Percentiles rank a stretch among this genome's conserved stretches.
phyloP scores from a whole-genome alignment of 2,113 vertebrate genomes.

The Atlantisia rogersi region DNA sequence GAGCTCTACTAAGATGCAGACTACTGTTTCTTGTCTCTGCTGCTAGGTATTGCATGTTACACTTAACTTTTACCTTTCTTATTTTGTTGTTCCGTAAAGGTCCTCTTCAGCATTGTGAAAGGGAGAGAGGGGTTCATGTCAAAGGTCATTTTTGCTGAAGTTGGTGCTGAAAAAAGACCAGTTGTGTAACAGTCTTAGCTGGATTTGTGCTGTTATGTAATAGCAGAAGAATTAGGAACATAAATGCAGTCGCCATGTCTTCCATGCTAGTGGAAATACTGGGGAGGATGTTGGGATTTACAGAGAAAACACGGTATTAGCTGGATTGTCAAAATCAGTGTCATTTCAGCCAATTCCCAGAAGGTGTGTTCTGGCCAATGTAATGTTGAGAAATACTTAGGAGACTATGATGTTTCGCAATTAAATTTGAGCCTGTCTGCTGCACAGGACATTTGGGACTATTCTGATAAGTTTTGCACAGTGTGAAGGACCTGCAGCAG shows the following conservation, averaged over 20 bases:
- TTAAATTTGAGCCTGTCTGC: not conserved
- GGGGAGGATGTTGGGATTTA: not conserved
- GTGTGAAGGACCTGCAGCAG: not conserved
- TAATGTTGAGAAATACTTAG: not conserved
- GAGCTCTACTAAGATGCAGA: not conserved
- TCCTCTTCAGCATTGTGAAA: not conserved
- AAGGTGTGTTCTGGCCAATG: not conserved
- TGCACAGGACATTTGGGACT: not conserved
- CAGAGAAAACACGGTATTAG: not conserved
- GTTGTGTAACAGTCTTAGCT: slow-evolving; percentile 39
- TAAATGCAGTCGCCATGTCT: not conserved
- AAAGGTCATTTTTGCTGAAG: slow-evolving; percentile 1
- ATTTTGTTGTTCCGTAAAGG: not conserved
- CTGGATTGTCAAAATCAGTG: not conserved
- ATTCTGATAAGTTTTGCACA: not conserved
- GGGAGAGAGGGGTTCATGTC: not conserved
- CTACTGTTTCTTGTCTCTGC: not conserved
- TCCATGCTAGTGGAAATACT: not conserved
- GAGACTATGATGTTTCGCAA: not conserved
- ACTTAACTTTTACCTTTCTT: not conserved
- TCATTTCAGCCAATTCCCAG: not conserved
- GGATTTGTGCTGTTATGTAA: not conserved
- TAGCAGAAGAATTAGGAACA: not conserved
- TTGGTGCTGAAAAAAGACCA: slow-evolving; percentile 15
- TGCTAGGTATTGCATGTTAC: not conserved